Evolutionary conservation across 1,140 invertebrate genomes (phyloP), one percentile per base, ranked within the genome.

Genomic region (Macrosteles quadrilineatus): DNA sequence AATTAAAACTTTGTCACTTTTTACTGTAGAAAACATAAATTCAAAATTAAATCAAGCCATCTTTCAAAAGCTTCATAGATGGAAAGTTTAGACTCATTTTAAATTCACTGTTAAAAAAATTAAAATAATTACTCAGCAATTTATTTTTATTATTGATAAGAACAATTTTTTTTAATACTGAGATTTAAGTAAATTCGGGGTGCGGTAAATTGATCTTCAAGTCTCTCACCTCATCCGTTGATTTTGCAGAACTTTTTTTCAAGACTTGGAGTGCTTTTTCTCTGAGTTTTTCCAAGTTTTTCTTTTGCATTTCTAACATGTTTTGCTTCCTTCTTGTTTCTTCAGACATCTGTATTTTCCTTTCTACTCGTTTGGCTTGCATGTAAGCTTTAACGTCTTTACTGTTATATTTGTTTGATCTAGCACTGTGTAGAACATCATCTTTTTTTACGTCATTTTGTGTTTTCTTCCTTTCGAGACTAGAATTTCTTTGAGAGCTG

Each of bases 371-470:
- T 30, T 59, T 59, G 2, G 55, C 21, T 59, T 59, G 55, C 14
- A 59, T 59, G 25, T 59, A 59, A 27, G 21, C 27, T 29, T 59
- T 59, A 14, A 59, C 23, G 3, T 59, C 55, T 59, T 59, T 59
- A n/a, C 55, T 59, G 27, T 59, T 23, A 29, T 59, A 59, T 30
- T 59, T 59, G n/a, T 59, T 59, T 59, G 55, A 59, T 30, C 55
- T 59, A 27, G 55, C 55, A 59, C 55, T 59, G 32, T 36, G 32
- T 36, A 36, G 4, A 36, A 59, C 55, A 29, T 59, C 9, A 59
- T 21, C 55, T 6, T 59, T 27, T 23, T 59, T 59, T 27, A 27
- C 4, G 27, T 59, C 55, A 2, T 29, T 30, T 29, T 59, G 25
- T 4, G 27, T 4, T 59, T 6, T 25, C n/a, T 59, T 59, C 25